phyloP scores from a whole-genome alignment of 1,140 invertebrate genomes.

The Brachionus rubens region DNA sequence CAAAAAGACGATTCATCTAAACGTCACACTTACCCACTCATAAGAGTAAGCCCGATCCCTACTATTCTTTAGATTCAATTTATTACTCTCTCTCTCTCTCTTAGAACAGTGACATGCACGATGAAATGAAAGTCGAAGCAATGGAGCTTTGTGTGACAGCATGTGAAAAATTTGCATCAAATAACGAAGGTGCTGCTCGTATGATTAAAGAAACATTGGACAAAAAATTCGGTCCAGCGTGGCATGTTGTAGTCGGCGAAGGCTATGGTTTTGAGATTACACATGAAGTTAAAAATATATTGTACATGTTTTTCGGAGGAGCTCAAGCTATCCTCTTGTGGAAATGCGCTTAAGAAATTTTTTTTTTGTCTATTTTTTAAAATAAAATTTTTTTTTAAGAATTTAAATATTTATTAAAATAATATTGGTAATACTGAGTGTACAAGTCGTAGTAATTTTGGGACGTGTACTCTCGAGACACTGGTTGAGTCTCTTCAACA shows the following conservation, averaged over 20 bases:
- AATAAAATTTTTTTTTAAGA: conserved; percentile 6
- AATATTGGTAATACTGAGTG: conserved; percentile 1
- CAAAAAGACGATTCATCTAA: conserved; percentile 47
- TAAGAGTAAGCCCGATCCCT: conserved; percentile 48
- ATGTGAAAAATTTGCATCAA: conserved; percentile 79
- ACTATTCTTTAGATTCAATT: neutral
- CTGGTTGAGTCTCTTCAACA: neutral
- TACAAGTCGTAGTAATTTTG: neutral
- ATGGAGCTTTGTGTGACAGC: conserved; percentile 84
- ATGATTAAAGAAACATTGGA: conserved; percentile 90
- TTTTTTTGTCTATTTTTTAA: neutral
- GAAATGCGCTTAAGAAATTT: conserved; percentile 70
- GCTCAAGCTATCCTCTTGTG: conserved; percentile 82
- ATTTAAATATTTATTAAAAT: conserved; percentile 44
- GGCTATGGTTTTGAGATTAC: conserved; percentile 87
- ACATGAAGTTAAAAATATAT: conserved; percentile 79
- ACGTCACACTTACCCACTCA: conserved; percentile 49
- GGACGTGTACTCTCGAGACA: neutral
- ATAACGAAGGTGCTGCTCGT: conserved; percentile 76
- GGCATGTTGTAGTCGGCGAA: conserved; percentile 88
- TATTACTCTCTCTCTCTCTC: conserved; percentile 46
- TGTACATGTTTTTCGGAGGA: conserved; percentile 87
- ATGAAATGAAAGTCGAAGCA: conserved; percentile 81
- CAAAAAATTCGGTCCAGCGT: conserved; percentile 85
- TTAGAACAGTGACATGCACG: conserved; percentile 75